phyloP scores from a whole-genome alignment of 2,888 invertebrate genomes.

The Argynnis bischoffii region DNA sequence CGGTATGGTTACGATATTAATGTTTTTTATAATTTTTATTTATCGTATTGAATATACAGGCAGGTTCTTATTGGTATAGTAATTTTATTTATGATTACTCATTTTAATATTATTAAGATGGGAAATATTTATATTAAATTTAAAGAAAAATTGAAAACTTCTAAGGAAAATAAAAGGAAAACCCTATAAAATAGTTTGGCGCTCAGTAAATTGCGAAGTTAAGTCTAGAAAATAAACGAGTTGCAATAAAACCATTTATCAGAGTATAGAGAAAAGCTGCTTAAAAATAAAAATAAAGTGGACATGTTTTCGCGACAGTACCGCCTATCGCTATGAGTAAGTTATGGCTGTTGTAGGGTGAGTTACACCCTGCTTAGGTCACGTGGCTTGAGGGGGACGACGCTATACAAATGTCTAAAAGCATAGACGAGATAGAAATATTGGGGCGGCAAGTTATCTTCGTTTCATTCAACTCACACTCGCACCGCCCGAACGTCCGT shows the following conservation, averaged over 20 bases:
- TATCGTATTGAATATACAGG: neutral
- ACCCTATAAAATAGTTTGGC: slow-evolving; percentile 21
- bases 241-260: slow-evolving; percentile 42
- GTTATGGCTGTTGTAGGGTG: slow-evolving; percentile 82
- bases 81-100: neutral
- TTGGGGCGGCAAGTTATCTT: slow-evolving; percentile 83
- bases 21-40: slow-evolving; percentile 37
- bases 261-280: slow-evolving; percentile 46
- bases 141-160: neutral
- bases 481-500: slow-evolving; percentile 80
- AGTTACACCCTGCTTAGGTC: slow-evolving; percentile 83
- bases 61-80: neutral
- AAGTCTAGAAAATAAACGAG: slow-evolving; percentile 29
- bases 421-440: slow-evolving; percentile 63
- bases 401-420: slow-evolving; percentile 52
- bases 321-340: slow-evolving; percentile 82
- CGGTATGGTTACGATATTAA: slow-evolving; percentile 66
- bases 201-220: slow-evolving; percentile 25
- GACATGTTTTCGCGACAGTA: slow-evolving; percentile 77
- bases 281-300: slow-evolving; percentile 57
- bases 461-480: slow-evolving; percentile 83
- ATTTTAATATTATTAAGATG: slow-evolving; percentile 1
- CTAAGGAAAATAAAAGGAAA: slow-evolving; percentile 3
- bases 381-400: slow-evolving; percentile 76
- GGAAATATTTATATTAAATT: neutral